Evolutionary conservation across 2,797 vertebrate genomes (phyloP).

Genomic region (Lagocephalus sceleratus): DNA sequence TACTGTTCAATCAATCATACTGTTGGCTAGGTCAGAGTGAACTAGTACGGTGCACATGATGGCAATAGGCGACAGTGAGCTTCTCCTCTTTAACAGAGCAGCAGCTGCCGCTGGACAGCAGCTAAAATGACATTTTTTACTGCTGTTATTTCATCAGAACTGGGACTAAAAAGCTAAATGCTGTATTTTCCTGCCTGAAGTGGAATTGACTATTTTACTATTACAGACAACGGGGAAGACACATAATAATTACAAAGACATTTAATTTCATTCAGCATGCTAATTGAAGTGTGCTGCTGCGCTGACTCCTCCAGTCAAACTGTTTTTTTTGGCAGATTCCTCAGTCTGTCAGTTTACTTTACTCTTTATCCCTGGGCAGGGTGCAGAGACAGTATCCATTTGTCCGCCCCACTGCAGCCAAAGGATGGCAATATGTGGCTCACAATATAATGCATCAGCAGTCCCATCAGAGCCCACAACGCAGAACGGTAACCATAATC

Average conservation of each 20-base stretch:
- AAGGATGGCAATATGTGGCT: conserved; percentile 48
- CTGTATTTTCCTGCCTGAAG: too few species aligned
- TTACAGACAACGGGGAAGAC: too few species aligned
- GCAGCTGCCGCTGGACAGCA: too few species aligned
- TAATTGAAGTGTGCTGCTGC: too few species aligned
- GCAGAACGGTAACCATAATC: conserved; percentile 64
- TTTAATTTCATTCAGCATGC: too few species aligned
- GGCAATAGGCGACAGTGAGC: too few species aligned
- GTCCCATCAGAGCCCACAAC: conserved; percentile 67
- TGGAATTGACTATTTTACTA: too few species aligned
- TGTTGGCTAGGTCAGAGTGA: too few species aligned
- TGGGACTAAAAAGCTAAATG: conserved; percentile 8
- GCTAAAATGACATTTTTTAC: conserved; percentile 7
- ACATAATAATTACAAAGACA: too few species aligned
- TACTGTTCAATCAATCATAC: too few species aligned
- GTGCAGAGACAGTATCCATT: conserved; percentile 46
- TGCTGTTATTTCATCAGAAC: conserved; percentile 40
- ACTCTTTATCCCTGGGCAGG: conserved; percentile 36
- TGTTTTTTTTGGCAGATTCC: neutral
- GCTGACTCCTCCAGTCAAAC: neutral
- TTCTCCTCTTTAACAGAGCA: too few species aligned
- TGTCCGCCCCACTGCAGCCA: conserved; percentile 45
- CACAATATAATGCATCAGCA: conserved; percentile 65
- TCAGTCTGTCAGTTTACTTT: conserved; percentile 10
- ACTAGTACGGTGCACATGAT: too few species aligned